These are phyloP conservation scores for Danio kyathit DNA, from an alignment of 2,797 vertebrate genomes.

Conservation along the genomic window DNA sequence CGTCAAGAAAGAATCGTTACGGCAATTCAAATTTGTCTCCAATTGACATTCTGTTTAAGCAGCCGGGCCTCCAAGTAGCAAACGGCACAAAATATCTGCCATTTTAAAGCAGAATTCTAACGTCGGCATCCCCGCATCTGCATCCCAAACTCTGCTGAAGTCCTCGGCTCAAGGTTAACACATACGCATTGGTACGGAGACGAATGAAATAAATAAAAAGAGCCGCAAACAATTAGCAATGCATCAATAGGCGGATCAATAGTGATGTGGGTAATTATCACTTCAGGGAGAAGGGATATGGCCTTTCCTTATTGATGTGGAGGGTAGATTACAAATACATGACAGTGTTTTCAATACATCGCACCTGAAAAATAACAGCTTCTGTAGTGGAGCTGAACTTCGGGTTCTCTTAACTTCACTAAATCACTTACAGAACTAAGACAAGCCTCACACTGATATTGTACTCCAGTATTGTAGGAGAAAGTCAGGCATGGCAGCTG, in stretches of 20 bases:
- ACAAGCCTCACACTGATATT: not conserved
- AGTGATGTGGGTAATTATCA: slow-evolving; percentile 84
- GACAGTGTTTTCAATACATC: slow-evolving; percentile 71
- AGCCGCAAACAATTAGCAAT: slow-evolving; percentile 81
- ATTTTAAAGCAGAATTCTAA: slow-evolving; percentile 70
- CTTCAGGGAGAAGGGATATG: slow-evolving; percentile 80
- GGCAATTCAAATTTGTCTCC: slow-evolving; percentile 54
- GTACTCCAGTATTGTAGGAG: not conserved
- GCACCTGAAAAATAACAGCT: slow-evolving; percentile 48
- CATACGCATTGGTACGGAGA: slow-evolving; percentile 66
- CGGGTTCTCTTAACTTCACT: not conserved
- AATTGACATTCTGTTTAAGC: slow-evolving; percentile 68
- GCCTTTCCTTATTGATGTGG: slow-evolving; percentile 76
- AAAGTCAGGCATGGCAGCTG: not conserved
- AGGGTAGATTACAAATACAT: slow-evolving; percentile 79
- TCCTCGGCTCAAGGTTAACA: slow-evolving; percentile 78
- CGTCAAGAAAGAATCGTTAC: slow-evolving; percentile 53
- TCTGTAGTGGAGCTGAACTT: slow-evolving; percentile 11
- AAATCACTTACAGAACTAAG: not conserved
- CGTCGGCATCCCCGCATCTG: slow-evolving; percentile 64
- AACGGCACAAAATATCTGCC: slow-evolving; percentile 54
- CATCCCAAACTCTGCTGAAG: slow-evolving; percentile 56
- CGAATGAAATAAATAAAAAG: slow-evolving; percentile 79
- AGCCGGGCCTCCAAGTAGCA: slow-evolving; percentile 50
- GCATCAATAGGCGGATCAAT: slow-evolving; percentile 83